Evolutionary conservation across 1,140 invertebrate genomes (phyloP).

Genomic region (Aphaenogaster ashmeadi): DNA sequence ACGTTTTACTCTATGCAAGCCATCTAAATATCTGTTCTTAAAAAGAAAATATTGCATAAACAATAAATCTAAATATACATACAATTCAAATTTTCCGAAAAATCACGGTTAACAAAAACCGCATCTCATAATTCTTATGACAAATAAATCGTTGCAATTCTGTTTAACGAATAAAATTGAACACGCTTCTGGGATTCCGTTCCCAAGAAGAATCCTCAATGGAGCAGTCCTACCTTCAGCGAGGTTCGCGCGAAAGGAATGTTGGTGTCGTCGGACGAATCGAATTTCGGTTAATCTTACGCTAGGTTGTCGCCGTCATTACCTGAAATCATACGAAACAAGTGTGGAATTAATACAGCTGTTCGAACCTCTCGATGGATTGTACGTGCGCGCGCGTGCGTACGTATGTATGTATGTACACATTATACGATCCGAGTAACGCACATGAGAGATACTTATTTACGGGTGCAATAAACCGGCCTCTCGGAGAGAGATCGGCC

Average conservation of each 20-base stretch:
- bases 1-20: background rate
- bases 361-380: background rate
- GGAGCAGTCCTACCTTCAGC: slow-evolving; percentile 7
- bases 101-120: background rate
- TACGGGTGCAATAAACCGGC: slow-evolving; percentile 70
- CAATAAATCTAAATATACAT: background rate
- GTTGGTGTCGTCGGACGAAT: background rate
- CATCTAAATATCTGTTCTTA: background rate
- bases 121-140: background rate
- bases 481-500: slow-evolving; percentile 63
- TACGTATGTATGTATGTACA: background rate
- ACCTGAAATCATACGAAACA: slow-evolving; percentile 76
- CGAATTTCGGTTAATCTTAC: slow-evolving; percentile 29
- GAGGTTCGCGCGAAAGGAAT: background rate
- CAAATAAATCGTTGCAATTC: background rate
- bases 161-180: background rate
- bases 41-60: background rate
- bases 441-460: slow-evolving; percentile 60
- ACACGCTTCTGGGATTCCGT: background rate
- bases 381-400: no score
- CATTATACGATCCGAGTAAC: slow-evolving; percentile 8
- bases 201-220: background rate
- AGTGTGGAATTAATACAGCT: slow-evolving; percentile 50
- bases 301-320: slow-evolving; percentile 45
- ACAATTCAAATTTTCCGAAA: background rate